phyloP scores from a whole-genome alignment of 2,888 invertebrate genomes.

The Drosophila pseudotalamancana region DNA sequence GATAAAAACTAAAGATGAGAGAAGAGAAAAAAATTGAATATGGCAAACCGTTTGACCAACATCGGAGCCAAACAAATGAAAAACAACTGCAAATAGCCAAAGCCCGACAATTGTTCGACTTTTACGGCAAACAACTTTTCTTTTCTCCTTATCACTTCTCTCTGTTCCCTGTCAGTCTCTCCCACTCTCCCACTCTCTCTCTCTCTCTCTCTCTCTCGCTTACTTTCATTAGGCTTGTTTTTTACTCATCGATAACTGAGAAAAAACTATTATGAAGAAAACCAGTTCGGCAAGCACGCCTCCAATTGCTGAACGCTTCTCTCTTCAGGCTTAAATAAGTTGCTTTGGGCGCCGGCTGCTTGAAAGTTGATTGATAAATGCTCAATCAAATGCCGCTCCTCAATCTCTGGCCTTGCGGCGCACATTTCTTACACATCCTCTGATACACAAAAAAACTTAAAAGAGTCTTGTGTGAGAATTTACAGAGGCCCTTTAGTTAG shows the following conservation, averaged over 20 bases:
- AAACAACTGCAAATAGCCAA: constrained; percentile 45
- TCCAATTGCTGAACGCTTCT: constrained; percentile 11
- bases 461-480: neutral
- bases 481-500: no score
- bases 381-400: constrained; percentile 43
- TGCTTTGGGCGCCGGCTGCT: constrained; percentile 33
- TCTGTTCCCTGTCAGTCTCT: neutral
- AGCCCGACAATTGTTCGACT: constrained; percentile 59
- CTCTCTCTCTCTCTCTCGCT: constrained; percentile 11
- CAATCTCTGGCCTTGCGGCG: no score
- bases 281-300: constrained; percentile 30
- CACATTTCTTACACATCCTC: no score
- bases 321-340: constrained; percentile 33
- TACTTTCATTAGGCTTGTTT: constrained; percentile 28
- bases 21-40: constrained; percentile 37
- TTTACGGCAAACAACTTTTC: constrained; percentile 68
- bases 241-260: constrained; percentile 42
- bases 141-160: constrained; percentile 42
- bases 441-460: no score
- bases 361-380: constrained; percentile 54
- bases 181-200: neutral
- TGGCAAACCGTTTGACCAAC: constrained; percentile 69
- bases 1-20: neutral
- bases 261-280: constrained; percentile 44
- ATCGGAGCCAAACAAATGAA: constrained; percentile 58